Base-by-base conservation (phyloP, 2,797 vertebrate species). In the Hippoglossus hippoglossus region DNA sequence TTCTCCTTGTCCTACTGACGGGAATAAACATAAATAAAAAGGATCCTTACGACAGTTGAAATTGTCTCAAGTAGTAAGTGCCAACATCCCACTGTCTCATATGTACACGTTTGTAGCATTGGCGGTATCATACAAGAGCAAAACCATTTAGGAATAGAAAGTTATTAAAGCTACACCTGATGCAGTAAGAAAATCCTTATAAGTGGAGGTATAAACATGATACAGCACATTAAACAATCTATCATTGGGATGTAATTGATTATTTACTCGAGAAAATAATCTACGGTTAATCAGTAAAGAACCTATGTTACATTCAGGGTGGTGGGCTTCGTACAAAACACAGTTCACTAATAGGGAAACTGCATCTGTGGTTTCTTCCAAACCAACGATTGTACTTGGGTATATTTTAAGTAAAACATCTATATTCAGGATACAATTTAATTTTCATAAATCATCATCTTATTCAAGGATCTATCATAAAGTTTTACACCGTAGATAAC, bases 251-350 rank as follows among this genome's bases (percentile, higher is more conserved):
- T 31, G 41, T 61, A 24, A 53, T 13, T 49, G 57, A 67, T 24
- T 22, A 65, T 78, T 70, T 63, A 52, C 53, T 60, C 26, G 21
- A 63, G 67, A 67, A 79, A 73, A 81, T 46, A 58, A 28, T 46
- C 39, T 25, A 85, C 46, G 71, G 56, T 60, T 57, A 64, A 19
- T 64, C 67, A 68, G 24, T 67, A 59, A 75, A 79, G 25, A 80
- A 72, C 26, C 63, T 67, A 57, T 61, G 26, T 73, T 88, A 92
- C 90, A 93, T 91, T 91, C 92, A 87, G 61, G 65, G 87, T 84
- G 87, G 89, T 85, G 89, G 86, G 87, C 5, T 1, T 51, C 63
- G 85, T 79, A 74, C 58, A 85, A 75, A 92, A 69, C 67, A 75
- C 41, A 83, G 41, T 77, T 66, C 79, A 68, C 62, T 56, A 70